phyloP scores from a whole-genome alignment of 2,797 vertebrate genomes.

The Crenuchus spilurus region DNA sequence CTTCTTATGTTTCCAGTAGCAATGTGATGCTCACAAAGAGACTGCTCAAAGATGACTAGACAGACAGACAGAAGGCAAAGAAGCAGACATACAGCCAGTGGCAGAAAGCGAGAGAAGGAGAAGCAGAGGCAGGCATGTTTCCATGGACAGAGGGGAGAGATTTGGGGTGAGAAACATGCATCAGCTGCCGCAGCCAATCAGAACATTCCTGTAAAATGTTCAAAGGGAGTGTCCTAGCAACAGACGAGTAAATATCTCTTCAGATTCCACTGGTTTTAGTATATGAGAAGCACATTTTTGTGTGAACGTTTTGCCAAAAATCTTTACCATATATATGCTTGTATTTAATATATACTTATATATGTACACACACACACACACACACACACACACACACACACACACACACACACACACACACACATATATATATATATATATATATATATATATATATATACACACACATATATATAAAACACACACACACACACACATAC shows the following conservation, averaged over 20 bases:
- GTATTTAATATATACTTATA: too few relatives aligned
- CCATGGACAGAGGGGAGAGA: constrained; percentile 78
- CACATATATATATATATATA: too few relatives aligned
- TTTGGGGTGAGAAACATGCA: constrained; percentile 84
- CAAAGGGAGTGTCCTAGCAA: constrained; percentile 89
- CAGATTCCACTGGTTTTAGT: constrained; percentile 66
- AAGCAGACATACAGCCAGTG: constrained; percentile 19
- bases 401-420: too few relatives aligned
- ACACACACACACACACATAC: too few relatives aligned
- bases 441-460: too few relatives aligned
- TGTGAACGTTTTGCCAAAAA: constrained; percentile 1
- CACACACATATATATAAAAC: too few relatives aligned
- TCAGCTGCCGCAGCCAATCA: constrained; percentile 81
- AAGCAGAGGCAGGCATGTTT: constrained; percentile 76
- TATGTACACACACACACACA: too few relatives aligned
- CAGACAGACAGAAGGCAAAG: constrained; percentile 55
- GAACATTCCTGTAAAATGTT: constrained; percentile 74
- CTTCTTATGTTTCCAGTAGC: background rate
- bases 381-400: too few relatives aligned
- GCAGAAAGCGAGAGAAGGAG: constrained; percentile 44
- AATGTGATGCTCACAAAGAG: constrained; percentile 17
- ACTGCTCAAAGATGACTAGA: constrained; percentile 3
- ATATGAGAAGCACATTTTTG: constrained; percentile 37
- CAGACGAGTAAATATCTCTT: constrained; percentile 81
- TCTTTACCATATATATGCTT: constrained; percentile 21